These are phyloP conservation scores for Labeo calbasu DNA, from an alignment of 2,797 vertebrate genomes.

Conservation along the genomic window DNA sequence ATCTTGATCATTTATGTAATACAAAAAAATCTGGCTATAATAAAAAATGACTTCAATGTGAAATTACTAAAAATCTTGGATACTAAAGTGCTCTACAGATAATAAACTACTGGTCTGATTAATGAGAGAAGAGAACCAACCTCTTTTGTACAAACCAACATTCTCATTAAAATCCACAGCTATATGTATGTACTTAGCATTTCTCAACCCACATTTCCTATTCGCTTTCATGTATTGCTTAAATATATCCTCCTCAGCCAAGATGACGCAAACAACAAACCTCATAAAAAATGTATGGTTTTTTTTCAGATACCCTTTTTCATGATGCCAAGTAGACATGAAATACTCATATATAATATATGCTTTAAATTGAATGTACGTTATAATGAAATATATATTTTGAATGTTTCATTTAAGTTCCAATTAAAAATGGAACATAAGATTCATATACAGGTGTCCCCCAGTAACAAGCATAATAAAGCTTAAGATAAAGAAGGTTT, in stretches of 20 bases:
- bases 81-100: conserved; percentile 57
- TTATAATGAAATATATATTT: neutral
- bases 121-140: conserved; percentile 26
- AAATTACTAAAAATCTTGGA: conserved; percentile 44
- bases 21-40: conserved; percentile 67
- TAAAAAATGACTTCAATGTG: conserved; percentile 47
- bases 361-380: neutral
- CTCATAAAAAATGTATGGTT: neutral
- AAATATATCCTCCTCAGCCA: conserved; percentile 36
- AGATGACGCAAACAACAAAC: conserved; percentile 30
- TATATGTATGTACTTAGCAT: conserved; percentile 19
- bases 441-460: conserved; percentile 14
- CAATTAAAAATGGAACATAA: conserved; percentile 5
- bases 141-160: conserved; percentile 22
- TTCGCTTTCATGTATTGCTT: conserved; percentile 52
- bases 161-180: conserved; percentile 38
- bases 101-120: conserved; percentile 46
- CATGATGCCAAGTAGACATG: conserved; percentile 26
- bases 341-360: conserved; percentile 2
- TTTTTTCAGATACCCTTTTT: conserved; percentile 14
- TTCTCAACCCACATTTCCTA: conserved; percentile 24
- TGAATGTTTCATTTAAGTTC: conserved; percentile 19
- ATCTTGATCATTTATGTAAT: conserved; percentile 64
- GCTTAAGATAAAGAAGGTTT: neutral
- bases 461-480: conserved; percentile 10